A percentile compares a stretch with the other conserved stretches of the same genome.
Conservation (phyloP, 2,888 invertebrate genomes). For the Apoda limacodes region DNA sequence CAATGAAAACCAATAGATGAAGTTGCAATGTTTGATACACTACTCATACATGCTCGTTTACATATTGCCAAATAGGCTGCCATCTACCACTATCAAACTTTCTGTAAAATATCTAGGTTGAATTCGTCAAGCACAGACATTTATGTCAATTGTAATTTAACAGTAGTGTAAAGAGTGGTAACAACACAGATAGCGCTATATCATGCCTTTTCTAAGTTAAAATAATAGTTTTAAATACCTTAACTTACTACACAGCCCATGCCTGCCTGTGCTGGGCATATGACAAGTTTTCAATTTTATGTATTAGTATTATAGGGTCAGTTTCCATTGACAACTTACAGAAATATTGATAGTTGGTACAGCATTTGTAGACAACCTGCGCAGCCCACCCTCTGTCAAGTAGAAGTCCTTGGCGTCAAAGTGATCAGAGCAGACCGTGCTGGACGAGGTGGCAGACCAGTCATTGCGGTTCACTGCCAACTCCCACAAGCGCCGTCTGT, state of each 20-base stretch:
- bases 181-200: background rate
- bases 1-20: too few relatives aligned
- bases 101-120: too few relatives aligned
- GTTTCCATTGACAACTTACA: too few relatives aligned
- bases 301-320: conserved; percentile 6
- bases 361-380: conserved; percentile 37
- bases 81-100: too few relatives aligned
- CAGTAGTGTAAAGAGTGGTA: too few relatives aligned
- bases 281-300: background rate
- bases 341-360: conserved; percentile 49
- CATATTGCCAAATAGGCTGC: too few relatives aligned
- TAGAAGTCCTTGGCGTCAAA: conserved; percentile 44
- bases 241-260: background rate
- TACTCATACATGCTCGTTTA: too few relatives aligned
- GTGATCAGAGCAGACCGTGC: conserved; percentile 51
- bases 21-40: too few relatives aligned
- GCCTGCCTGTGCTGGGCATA: background rate
- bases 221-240: background rate
- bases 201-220: background rate
- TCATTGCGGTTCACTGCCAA: conserved; percentile 42
- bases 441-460: conserved; percentile 42
- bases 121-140: too few relatives aligned
- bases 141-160: too few relatives aligned
- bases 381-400: conserved; percentile 43
- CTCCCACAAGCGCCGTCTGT: conserved; percentile 44